Conservation (phyloP, 2,797 vertebrate genomes). For the Poecilia velifera region DNA sequence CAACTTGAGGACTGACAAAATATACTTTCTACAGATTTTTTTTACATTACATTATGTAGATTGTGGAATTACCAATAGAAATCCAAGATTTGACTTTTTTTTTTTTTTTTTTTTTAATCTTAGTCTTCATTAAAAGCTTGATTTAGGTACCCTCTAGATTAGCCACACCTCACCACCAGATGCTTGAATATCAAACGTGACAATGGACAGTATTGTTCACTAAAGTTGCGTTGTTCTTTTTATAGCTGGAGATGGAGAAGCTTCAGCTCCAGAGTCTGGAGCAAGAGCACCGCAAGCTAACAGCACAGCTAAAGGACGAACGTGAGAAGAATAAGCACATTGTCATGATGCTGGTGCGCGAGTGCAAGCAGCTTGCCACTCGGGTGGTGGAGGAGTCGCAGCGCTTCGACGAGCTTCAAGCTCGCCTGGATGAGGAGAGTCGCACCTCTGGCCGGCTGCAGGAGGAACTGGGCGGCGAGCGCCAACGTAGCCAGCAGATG, state of each 20-base stretch:
- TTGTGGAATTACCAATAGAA: background rate
- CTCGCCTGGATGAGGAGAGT: conserved; percentile 89
- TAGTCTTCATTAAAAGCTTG: background rate
- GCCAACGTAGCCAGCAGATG: conserved; percentile 89
- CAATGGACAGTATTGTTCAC: background rate
- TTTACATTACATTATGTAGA: background rate
- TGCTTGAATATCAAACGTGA: background rate
- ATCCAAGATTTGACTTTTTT: background rate
- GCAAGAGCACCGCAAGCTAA: conserved; percentile 92
- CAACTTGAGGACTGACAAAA: background rate
- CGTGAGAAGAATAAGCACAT: conserved; percentile 96
- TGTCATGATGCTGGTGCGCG: conserved; percentile 94
- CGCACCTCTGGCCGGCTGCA: conserved; percentile 83
- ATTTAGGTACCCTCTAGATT: background rate
- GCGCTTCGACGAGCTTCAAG: conserved; percentile 89
- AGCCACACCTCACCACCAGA: background rate
- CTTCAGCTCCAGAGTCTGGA: conserved; percentile 92
- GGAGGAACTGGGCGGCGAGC: conserved; percentile 87
- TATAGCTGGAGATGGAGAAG: conserved; percentile 95
- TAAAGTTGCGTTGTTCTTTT: conserved; percentile 27
- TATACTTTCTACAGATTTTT: background rate
- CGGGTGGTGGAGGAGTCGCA: conserved; percentile 93
- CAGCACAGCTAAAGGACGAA: conserved; percentile 92
- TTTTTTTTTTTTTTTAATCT: background rate
- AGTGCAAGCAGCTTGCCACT: conserved; percentile 94